Percentiles rank a stretch among this genome's conserved stretches.
These are phyloP conservation scores for Anolis sagrei DNA, from an alignment of 2,113 vertebrate species.

Conservation along the genomic window DNA sequence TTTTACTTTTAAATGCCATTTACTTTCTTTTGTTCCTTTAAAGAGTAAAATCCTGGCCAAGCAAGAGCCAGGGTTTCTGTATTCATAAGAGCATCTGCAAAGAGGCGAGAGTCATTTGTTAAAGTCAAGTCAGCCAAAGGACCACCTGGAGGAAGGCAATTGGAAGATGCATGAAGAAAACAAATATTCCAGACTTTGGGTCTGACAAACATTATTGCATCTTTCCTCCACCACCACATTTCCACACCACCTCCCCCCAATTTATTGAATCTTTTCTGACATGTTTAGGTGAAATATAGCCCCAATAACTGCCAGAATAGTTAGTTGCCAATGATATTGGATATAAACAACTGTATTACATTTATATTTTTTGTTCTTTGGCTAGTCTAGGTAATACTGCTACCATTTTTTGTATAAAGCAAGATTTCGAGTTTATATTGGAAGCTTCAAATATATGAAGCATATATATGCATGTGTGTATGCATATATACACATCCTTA, in stretches of 20 bases:
- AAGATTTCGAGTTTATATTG: background rate
- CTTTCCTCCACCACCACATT: background rate
- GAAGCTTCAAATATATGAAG: background rate
- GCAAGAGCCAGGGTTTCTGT: constrained; percentile 35
- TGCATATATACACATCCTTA: too few relatives aligned
- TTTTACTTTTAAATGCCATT: background rate
- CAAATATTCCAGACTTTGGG: constrained; percentile 7
- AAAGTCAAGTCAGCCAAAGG: constrained; percentile 60
- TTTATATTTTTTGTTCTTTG: constrained; percentile 25
- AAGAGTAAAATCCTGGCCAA: constrained; percentile 38
- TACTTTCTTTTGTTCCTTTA: constrained; percentile 21
- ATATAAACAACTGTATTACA: constrained; percentile 22
- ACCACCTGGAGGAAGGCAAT: constrained; percentile 56
- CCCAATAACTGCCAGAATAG: background rate
- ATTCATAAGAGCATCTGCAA: constrained; percentile 43
- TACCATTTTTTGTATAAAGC: background rate
- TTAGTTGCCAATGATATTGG: constrained; percentile 41
- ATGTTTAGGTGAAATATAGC: constrained; percentile 44
- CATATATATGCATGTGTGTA: too few relatives aligned
- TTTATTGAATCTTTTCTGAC: constrained; percentile 25
- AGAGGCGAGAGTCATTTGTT: constrained; percentile 57
- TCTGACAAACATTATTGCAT: constrained; percentile 12
- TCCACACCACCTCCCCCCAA: constrained; percentile 3
- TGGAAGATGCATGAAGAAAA: constrained; percentile 49
- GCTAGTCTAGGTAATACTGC: background rate